Evolutionary conservation across 2,113 vertebrate genomes (phyloP).

Genomic region (Sphyrna mokarran): DNA sequence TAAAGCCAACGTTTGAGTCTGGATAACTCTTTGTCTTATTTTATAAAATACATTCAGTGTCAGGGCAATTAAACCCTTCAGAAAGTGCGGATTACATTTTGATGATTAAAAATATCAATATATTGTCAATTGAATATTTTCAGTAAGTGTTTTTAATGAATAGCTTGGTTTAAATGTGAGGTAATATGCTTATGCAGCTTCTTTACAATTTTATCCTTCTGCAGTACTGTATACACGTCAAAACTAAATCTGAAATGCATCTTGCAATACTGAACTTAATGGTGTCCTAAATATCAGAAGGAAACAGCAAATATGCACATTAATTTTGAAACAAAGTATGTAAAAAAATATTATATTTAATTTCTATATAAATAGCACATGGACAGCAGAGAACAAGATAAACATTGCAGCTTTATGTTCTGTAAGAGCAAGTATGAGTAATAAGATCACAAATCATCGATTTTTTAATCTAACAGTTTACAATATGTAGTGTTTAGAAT

Average conservation of each 20-base stretch:
- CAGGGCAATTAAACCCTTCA: neutral
- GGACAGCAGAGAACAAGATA: slow-evolving; percentile 29
- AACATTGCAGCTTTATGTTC: slow-evolving; percentile 10
- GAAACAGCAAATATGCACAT: neutral
- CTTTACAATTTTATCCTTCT: neutral
- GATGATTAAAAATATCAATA: neutral
- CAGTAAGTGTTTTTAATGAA: neutral
- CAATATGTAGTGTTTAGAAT: neutral
- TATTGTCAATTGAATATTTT: neutral
- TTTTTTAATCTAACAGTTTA: slow-evolving; percentile 26
- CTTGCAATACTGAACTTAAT: neutral
- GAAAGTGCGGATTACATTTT: neutral
- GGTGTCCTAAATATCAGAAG: neutral
- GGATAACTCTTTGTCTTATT: neutral
- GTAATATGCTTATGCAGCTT: neutral
- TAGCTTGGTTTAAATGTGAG: neutral
- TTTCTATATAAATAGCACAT: slow-evolving; percentile 37
- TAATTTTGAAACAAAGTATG: neutral
- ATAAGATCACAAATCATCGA: slow-evolving; percentile 13
- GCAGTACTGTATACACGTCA: neutral
- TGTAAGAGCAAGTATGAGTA: neutral
- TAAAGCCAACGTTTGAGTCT: too few relatives aligned
- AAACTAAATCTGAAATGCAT: neutral
- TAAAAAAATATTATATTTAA: slow-evolving; percentile 35
- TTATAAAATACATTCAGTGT: neutral